phyloP scores from a whole-genome alignment of 1,140 invertebrate species.

The Drosophila ambigua region DNA sequence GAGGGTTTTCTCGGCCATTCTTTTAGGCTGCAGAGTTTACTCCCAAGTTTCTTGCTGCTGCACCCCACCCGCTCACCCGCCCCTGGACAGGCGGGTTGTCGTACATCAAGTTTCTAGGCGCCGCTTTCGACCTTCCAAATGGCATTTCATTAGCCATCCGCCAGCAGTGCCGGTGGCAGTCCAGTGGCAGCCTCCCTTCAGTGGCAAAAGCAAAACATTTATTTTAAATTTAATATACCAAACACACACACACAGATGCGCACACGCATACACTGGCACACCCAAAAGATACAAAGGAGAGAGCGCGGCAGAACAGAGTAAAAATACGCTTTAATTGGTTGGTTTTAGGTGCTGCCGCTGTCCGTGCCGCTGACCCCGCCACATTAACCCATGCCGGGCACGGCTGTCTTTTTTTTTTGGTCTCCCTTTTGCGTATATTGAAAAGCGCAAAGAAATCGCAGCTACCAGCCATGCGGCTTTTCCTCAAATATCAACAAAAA shows the following conservation, averaged over 20 bases:
- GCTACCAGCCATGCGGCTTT: constrained; percentile 29
- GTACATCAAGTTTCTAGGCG: constrained; percentile 47
- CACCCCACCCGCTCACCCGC: background rate
- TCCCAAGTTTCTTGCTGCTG: too few relatives aligned
- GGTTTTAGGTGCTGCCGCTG: constrained; percentile 54
- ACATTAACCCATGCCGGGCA: constrained; percentile 48
- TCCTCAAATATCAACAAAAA: constrained; percentile 55
- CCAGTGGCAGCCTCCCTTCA: background rate
- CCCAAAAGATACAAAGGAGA: constrained; percentile 22
- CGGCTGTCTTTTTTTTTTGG: background rate
- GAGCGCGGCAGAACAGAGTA: constrained; percentile 17
- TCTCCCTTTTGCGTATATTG: constrained; percentile 46
- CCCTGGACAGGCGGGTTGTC: constrained; percentile 25
- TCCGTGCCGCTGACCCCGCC: background rate
- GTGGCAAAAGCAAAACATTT: constrained; percentile 66
- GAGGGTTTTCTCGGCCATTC: too few relatives aligned
- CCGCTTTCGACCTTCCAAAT: constrained; percentile 46
- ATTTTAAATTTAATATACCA: constrained; percentile 76
- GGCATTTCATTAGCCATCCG: constrained; percentile 66
- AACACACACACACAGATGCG: constrained; percentile 19
- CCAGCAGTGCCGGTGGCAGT: too few relatives aligned
- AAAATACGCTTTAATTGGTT: constrained; percentile 74
- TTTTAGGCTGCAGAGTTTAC: background rate
- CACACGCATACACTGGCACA: background rate
- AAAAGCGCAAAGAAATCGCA: constrained; percentile 74